phyloP scores from a whole-genome alignment of 2,888 invertebrate genomes.

The Brassicogethes aeneus region DNA sequence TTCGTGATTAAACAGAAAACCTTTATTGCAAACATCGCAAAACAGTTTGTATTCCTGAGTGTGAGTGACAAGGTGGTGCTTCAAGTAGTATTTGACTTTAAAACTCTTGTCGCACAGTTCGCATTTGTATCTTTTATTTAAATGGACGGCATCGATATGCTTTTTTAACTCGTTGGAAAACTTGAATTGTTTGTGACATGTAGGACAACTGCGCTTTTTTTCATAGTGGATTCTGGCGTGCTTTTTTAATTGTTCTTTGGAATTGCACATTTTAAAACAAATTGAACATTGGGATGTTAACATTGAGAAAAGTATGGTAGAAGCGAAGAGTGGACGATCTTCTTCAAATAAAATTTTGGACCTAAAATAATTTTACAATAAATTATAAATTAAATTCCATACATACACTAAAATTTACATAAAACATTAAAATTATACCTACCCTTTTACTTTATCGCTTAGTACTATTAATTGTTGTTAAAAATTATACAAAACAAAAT shows the following conservation, averaged over 20 bases:
- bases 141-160: conserved; percentile 17
- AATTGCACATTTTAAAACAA: background rate
- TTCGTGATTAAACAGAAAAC: conserved; percentile 20
- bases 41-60: conserved; percentile 38
- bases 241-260: conserved; percentile 9
- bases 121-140: conserved; percentile 15
- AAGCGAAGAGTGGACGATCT: too few species aligned
- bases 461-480: too few species aligned
- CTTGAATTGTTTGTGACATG: conserved; percentile 19
- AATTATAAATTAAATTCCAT: too few species aligned
- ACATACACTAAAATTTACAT: too few species aligned
- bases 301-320: too few species aligned
- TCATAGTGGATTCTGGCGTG: conserved; percentile 16
- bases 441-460: too few species aligned
- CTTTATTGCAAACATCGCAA: conserved; percentile 24
- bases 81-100: conserved; percentile 15
- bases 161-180: conserved; percentile 15
- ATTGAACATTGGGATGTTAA: too few species aligned
- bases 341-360: too few species aligned
- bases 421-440: too few species aligned
- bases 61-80: conserved; percentile 32
- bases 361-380: too few species aligned
- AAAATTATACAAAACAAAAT: too few species aligned
- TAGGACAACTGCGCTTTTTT: conserved; percentile 16
- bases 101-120: conserved; percentile 21